Evolutionary conservation across 2,797 vertebrate genomes (phyloP).

Genomic region (Muscicapa comitata): DNA sequence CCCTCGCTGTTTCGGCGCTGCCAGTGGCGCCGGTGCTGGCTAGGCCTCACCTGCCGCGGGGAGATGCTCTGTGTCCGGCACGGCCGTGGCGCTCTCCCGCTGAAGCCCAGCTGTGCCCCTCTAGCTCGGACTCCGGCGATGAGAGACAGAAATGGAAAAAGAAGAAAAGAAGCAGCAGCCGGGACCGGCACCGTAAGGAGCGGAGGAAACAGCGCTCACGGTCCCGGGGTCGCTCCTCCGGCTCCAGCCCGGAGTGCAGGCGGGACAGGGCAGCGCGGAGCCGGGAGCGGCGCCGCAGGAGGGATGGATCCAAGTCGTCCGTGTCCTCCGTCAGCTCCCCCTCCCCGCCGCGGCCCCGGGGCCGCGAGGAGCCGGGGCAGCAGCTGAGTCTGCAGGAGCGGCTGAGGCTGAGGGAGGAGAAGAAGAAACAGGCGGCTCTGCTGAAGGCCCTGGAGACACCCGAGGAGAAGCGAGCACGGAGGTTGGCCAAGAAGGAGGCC

Average conservation of each 20-base stretch:
- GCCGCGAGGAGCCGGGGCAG: neutral
- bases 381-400: conserved; percentile 64
- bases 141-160: conserved; percentile 44
- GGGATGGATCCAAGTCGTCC: conserved; percentile 73
- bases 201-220: neutral
- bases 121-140: conserved; percentile 33
- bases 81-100: neutral
- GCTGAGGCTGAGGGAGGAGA: conserved; percentile 78
- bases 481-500: conserved; percentile 93
- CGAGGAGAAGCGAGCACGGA: conserved; percentile 93
- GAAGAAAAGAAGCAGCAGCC: neutral
- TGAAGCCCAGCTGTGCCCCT: neutral
- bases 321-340: conserved; percentile 78
- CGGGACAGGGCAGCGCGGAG: neutral
- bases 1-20: neutral
- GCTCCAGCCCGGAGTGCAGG: neutral
- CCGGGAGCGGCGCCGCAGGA: neutral
- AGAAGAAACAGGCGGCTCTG: conserved; percentile 85
- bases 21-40: neutral
- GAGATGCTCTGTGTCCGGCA: neutral
- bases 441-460: conserved; percentile 95
- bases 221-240: neutral
- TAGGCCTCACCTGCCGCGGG: neutral
- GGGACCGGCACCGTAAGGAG: neutral
- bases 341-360: neutral